phyloP scores from a whole-genome alignment of 2,888 invertebrate genomes.

The Caenorhabditis sp. region DNA sequence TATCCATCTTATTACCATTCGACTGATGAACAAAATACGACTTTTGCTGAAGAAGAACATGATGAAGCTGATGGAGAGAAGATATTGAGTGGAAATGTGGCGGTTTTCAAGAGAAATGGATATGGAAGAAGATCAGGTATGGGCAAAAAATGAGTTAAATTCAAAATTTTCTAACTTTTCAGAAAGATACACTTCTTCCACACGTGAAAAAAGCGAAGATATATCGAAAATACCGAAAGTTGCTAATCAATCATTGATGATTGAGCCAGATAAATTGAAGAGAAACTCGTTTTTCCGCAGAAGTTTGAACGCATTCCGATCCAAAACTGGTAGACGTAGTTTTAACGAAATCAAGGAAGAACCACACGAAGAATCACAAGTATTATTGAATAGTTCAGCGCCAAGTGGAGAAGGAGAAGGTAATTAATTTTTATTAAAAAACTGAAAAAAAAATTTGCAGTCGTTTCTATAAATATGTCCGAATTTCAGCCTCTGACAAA shows the following conservation, averaged over 20 bases:
- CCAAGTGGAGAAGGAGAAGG: not conserved
- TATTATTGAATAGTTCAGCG: not conserved
- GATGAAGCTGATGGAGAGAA: not conserved
- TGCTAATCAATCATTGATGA: not conserved
- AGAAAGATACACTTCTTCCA: slow-evolving; percentile 19
- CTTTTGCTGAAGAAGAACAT: not conserved
- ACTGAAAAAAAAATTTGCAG: not conserved
- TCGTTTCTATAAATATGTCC: too few species aligned
- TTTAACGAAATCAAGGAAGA: not conserved
- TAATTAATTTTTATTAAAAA: not conserved
- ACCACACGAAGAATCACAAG: not conserved
- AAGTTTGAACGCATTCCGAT: slow-evolving; percentile 22
- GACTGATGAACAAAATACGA: not conserved
- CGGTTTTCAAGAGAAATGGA: slow-evolving; percentile 16
- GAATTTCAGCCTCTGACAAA: too few species aligned
- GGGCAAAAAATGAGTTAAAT: too few species aligned
- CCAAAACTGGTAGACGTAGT: slow-evolving; percentile 6
- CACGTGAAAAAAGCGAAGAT: not conserved
- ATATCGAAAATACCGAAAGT: not conserved
- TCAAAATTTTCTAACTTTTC: too few species aligned
- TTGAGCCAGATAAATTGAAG: not conserved
- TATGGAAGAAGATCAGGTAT: slow-evolving; percentile 37
- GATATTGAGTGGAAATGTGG: not conserved
- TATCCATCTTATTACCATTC: not conserved
- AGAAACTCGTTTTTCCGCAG: slow-evolving; percentile 30